Conservation (phyloP, 92 coral and sea anemone genomes). For the Phenganax subtilis region DNA sequence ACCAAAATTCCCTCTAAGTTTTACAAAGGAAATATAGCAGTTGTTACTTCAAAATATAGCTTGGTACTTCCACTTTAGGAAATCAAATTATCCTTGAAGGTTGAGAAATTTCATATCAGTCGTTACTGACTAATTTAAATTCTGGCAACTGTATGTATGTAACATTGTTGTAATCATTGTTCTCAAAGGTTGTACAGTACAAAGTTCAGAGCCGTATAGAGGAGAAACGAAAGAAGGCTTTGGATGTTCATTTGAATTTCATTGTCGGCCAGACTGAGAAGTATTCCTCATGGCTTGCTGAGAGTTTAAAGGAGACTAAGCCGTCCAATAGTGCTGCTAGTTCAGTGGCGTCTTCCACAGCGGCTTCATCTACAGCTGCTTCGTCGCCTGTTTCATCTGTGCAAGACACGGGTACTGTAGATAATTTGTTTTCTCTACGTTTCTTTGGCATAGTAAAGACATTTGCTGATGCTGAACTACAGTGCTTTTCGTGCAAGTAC, state of each 20-base stretch:
- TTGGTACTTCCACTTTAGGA: no score
- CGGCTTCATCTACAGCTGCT: constrained; percentile 53
- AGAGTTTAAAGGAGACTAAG: constrained; percentile 74
- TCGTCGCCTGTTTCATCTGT: constrained; percentile 78
- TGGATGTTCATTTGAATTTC: constrained; percentile 90
- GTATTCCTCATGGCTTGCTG: constrained; percentile 98
- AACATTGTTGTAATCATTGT: not conserved
- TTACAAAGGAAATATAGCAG: no score
- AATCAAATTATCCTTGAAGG: no score
- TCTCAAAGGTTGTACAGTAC: constrained; percentile 78
- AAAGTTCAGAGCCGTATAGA: constrained; percentile 94
- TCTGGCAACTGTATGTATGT: not conserved
- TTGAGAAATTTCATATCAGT: no score
- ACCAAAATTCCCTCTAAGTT: no score
- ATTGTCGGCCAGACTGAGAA: constrained; percentile 98
- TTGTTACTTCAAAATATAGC: no score
- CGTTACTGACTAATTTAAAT: not conserved
- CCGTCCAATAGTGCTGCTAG: constrained; percentile 58
- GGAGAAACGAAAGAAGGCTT: constrained; percentile 93
- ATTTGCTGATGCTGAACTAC: no score
- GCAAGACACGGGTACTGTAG: constrained; percentile 55
- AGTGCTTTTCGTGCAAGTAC: no score
- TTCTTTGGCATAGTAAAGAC: no score
- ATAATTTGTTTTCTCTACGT: not conserved
- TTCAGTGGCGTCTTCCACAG: constrained; percentile 67